These are phyloP conservation scores for Coccyzus lansbergi DNA, from an alignment of 2,797 vertebrate species.

Conservation along the genomic window DNA sequence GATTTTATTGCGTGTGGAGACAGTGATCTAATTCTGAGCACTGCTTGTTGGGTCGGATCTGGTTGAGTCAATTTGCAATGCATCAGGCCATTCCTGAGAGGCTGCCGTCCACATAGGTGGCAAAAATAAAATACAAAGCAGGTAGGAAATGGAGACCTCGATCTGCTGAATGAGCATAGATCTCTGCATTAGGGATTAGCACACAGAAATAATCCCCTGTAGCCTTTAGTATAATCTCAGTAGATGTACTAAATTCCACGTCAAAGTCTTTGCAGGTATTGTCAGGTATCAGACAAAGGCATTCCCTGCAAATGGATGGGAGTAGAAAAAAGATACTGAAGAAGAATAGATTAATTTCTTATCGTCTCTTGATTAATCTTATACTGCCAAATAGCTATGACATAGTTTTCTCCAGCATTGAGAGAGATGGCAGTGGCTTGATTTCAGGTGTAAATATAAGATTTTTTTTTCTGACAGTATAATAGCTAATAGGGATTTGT, in stretches of 20 bases:
- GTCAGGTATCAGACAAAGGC: conserved; percentile 4
- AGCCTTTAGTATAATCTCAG: conserved; percentile 40
- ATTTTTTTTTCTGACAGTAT: neutral
- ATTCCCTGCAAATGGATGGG: conserved; percentile 8
- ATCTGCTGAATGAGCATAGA: conserved; percentile 45
- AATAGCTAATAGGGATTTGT: conserved; percentile 19
- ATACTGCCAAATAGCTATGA: neutral
- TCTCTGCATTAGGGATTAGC: conserved; percentile 38
- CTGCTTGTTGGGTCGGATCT: conserved; percentile 63
- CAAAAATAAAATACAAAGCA: conserved; percentile 36
- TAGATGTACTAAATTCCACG: conserved; percentile 35
- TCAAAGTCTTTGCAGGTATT: neutral
- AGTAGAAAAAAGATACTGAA: conserved; percentile 22
- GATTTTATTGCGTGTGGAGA: conserved; percentile 41
- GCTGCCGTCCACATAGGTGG: neutral
- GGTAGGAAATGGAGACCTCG: neutral
- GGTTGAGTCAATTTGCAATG: conserved; percentile 51
- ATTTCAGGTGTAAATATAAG: neutral
- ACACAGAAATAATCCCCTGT: conserved; percentile 19
- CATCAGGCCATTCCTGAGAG: neutral
- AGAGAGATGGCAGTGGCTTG: neutral
- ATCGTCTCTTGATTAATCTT: neutral
- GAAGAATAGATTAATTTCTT: conserved; percentile 19
- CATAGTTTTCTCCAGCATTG: neutral
- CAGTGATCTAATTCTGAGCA: conserved; percentile 66